Conservation (phyloP, 2,113 vertebrate genomes). For the Phasianus colchicus region DNA sequence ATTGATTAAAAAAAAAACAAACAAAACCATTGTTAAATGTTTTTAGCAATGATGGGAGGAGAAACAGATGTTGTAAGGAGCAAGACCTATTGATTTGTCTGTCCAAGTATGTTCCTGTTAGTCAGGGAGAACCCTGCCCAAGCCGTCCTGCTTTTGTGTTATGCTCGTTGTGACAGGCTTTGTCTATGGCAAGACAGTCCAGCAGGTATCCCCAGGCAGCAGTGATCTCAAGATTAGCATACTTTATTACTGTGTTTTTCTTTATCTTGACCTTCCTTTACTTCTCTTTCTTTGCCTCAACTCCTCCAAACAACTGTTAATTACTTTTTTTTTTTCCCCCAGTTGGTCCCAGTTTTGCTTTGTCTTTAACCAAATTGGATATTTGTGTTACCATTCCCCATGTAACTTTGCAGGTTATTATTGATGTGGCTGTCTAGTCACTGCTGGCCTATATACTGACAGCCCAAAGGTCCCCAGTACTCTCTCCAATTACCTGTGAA, state of each 20-base stretch:
- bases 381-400: neutral
- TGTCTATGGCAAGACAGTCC: neutral
- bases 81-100: neutral
- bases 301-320: neutral
- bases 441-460: neutral
- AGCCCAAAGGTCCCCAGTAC: neutral
- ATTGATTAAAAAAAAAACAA: no score
- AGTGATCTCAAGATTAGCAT: neutral
- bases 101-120: neutral
- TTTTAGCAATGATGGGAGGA: neutral
- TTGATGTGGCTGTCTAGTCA: neutral
- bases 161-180: neutral
- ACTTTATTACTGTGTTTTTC: neutral
- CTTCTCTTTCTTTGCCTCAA: neutral
- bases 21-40: neutral
- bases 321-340: neutral
- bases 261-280: neutral
- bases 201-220: neutral
- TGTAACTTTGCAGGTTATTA: neutral
- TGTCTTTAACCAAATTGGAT: neutral
- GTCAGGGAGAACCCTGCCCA: neutral
- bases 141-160: neutral
- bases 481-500: neutral
- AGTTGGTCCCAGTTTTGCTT: neutral
- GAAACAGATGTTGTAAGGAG: neutral